These are phyloP conservation scores for Homalodisca vitripennis DNA, from an alignment of 1,140 invertebrate genomes.

Conservation along the genomic window DNA sequence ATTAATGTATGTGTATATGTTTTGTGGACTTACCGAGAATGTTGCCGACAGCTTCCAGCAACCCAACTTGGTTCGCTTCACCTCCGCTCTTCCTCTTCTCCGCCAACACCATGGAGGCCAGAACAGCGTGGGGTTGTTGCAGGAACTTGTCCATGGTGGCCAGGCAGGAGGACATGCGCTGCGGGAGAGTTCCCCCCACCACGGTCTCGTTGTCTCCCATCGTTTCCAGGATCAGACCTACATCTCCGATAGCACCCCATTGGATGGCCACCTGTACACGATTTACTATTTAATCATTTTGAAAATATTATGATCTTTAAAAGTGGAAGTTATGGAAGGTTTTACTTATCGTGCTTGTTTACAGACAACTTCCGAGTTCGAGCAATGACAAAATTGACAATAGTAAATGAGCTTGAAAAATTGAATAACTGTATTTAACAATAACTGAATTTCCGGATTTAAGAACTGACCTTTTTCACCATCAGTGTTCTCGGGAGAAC, in stretches of 20 bases:
- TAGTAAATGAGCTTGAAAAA: no score
- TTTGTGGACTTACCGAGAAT: conserved; percentile 76
- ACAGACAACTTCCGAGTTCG: no score
- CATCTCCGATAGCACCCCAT: conserved; percentile 97
- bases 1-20: no score
- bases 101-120: conserved; percentile 77
- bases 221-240: conserved; percentile 85
- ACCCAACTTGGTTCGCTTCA: conserved; percentile 52
- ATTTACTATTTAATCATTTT: no score
- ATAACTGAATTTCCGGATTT: no score
- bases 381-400: no score
- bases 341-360: no score
- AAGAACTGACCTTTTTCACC: no score
- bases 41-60: conserved; percentile 75
- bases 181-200: conserved; percentile 89
- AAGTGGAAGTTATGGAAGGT: no score
- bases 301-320: no score
- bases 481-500: no score
- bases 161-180: conserved; percentile 87
- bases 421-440: no score
- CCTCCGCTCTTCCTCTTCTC: conserved; percentile 62
- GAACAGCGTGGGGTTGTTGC: conserved; percentile 80
- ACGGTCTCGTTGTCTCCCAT: conserved; percentile 84
- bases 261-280: conserved; percentile 74
- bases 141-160: conserved; percentile 83